These are phyloP conservation scores for Lacerta viridis DNA, from an alignment of 2,797 vertebrate species.

Conservation along the genomic window DNA sequence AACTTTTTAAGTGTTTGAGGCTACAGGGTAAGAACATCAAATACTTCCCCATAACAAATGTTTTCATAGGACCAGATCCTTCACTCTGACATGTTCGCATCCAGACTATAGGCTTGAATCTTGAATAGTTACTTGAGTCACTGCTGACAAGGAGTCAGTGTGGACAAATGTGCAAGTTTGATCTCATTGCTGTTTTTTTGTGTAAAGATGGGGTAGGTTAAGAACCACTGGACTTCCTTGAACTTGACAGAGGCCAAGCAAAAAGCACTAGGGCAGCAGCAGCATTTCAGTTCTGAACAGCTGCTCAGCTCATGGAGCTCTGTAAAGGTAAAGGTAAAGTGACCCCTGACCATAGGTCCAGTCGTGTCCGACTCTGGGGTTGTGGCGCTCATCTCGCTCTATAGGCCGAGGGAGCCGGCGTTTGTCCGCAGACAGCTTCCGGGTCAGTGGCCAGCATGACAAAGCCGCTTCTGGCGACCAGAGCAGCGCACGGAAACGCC, in stretches of 20 bases:
- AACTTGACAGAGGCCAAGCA: not conserved
- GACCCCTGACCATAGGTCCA: too few species aligned
- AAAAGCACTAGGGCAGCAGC: not conserved
- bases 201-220: not conserved
- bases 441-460: too few species aligned
- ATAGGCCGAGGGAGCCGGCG: too few species aligned
- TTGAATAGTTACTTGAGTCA: not conserved
- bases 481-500: too few species aligned
- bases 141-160: not conserved
- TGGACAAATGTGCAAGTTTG: not conserved
- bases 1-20: not conserved
- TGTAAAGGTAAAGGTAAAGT: too few species aligned
- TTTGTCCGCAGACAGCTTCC: too few species aligned
- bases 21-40: not conserved
- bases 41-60: not conserved
- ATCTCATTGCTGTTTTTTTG: too few species aligned
- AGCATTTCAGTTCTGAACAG: not conserved
- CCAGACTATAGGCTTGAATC: not conserved
- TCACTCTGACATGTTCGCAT: not conserved
- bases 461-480: too few species aligned
- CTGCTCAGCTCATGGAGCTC: not conserved
- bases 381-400: too few species aligned
- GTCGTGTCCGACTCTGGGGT: too few species aligned
- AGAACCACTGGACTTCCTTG: not conserved
- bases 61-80: not conserved